These are phyloP conservation scores for Trachurus trachurus DNA, from an alignment of 2,797 vertebrate genomes.

Conservation along the genomic window DNA sequence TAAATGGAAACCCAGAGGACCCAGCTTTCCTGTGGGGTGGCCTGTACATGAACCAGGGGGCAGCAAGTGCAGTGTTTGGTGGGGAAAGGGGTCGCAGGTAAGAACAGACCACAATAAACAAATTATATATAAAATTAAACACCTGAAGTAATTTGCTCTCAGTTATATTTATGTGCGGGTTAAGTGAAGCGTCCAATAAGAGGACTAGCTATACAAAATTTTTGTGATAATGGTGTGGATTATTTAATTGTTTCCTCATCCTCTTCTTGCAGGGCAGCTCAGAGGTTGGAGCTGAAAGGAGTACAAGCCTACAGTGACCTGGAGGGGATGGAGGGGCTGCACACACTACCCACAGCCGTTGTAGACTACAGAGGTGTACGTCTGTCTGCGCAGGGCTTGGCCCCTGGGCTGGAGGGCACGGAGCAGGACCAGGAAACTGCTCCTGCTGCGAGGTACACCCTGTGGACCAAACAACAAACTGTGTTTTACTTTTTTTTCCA, in stretches of 20 bases:
- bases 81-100: constrained; percentile 85
- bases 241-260: constrained; percentile 5
- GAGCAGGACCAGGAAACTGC: constrained; percentile 72
- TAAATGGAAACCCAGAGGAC: constrained; percentile 82
- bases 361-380: constrained; percentile 89
- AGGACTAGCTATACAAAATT: background rate
- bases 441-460: constrained; percentile 67
- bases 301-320: constrained; percentile 86
- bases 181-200: background rate
- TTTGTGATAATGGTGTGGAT: background rate
- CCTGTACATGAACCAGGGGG: constrained; percentile 85
- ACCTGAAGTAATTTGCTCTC: background rate
- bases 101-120: constrained; percentile 13
- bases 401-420: constrained; percentile 85
- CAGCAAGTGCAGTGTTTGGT: constrained; percentile 71
- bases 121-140: background rate
- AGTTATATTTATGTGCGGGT: background rate
- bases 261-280: constrained; percentile 71
- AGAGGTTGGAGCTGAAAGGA: constrained; percentile 80
- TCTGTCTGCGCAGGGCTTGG: constrained; percentile 88
- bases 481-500: background rate
- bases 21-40: constrained; percentile 87
- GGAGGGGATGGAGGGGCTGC: constrained; percentile 82
- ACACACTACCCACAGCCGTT: constrained; percentile 87
- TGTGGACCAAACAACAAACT: background rate